Conservation (phyloP, 2,113 vertebrate genomes). For the Cyprinodon variegatus region DNA sequence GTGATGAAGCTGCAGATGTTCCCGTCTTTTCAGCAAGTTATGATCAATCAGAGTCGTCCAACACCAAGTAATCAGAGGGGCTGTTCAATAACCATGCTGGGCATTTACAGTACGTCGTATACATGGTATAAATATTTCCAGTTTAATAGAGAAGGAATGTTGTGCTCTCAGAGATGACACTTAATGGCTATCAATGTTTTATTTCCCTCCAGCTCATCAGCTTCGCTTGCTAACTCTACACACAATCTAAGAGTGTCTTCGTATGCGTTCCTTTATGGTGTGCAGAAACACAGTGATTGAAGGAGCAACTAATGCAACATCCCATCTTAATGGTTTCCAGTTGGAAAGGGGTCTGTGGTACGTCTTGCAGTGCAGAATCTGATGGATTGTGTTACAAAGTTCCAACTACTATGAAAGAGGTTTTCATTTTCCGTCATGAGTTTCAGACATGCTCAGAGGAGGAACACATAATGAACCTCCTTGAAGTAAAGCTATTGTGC, state of each 20-base stretch:
- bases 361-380: background rate
- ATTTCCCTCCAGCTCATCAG: slow-evolving; percentile 28
- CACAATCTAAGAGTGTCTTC: slow-evolving; percentile 33
- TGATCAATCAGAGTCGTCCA: slow-evolving; percentile 46
- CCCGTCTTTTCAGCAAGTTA: slow-evolving; percentile 48
- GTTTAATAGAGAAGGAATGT: slow-evolving; percentile 41
- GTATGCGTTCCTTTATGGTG: background rate
- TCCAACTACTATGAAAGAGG: slow-evolving; percentile 16
- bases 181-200: slow-evolving; percentile 49
- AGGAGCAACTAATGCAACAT: slow-evolving; percentile 26
- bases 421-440: slow-evolving; percentile 1
- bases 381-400: background rate
- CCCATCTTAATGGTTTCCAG: slow-evolving; percentile 32
- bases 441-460: slow-evolving; percentile 1
- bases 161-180: slow-evolving; percentile 40
- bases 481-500: background rate
- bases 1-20: slow-evolving; percentile 48
- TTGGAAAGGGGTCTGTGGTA: slow-evolving; percentile 15
- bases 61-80: slow-evolving; percentile 38
- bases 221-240: slow-evolving; percentile 18
- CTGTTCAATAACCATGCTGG: slow-evolving; percentile 39
- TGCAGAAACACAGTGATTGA: slow-evolving; percentile 18
- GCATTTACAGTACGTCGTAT: slow-evolving; percentile 10
- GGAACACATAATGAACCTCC: background rate
- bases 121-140: slow-evolving; percentile 41